Percentiles rank a stretch among this genome's conserved stretches.
Conservation (phyloP, 2,797 vertebrate genomes). For the Lacerta agilis region DNA sequence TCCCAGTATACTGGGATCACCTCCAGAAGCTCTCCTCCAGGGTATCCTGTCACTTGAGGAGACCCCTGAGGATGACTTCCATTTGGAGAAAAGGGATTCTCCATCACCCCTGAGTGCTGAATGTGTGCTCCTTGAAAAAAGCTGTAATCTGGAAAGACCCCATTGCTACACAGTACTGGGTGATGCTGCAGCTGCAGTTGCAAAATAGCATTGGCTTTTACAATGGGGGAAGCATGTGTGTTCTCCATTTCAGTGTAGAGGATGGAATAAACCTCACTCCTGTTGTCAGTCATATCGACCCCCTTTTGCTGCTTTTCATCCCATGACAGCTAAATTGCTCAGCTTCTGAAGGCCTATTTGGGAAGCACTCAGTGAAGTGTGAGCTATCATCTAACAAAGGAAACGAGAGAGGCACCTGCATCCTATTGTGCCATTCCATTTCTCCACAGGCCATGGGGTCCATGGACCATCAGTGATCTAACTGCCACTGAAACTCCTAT, state of each 20-base stretch:
- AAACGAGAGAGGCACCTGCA: not conserved
- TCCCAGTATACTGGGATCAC: not conserved
- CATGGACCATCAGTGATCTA: not conserved
- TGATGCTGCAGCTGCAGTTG: not conserved
- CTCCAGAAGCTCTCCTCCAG: not conserved
- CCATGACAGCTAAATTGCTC: constrained; percentile 16
- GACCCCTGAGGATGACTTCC: not conserved
- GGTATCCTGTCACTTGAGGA: not conserved
- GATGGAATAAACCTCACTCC: not conserved
- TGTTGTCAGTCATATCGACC: not conserved
- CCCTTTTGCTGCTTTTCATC: not conserved
- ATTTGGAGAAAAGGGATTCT: not conserved
- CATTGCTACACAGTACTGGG: not conserved
- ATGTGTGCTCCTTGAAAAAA: not conserved
- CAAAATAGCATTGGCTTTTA: not conserved
- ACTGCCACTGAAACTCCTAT: not conserved
- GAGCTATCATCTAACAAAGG: not conserved
- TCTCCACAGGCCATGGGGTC: not conserved
- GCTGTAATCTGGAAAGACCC: not conserved
- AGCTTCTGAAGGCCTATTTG: not conserved
- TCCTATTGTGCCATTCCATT: not conserved
- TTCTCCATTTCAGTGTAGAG: not conserved
- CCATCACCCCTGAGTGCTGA: not conserved
- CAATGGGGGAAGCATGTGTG: not conserved
- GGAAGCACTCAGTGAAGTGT: not conserved